A percentile compares a stretch with the other conserved stretches of the same genome.
phyloP scores from a whole-genome alignment of 2,113 vertebrate species.

The Eira barbara region DNA sequence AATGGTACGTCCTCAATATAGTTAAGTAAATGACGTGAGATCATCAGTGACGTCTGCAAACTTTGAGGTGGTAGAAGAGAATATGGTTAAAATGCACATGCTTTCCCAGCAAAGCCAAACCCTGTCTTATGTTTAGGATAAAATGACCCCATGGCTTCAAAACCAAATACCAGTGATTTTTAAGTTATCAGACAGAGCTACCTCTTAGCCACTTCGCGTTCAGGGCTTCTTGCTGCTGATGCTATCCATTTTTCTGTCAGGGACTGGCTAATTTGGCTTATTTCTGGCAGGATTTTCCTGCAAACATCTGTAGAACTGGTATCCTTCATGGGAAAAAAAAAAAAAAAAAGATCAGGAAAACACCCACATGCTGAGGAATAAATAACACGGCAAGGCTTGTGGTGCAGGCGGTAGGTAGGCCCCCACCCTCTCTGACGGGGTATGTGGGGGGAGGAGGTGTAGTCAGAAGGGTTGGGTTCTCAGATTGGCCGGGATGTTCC shows the following conservation, averaged over 20 bases:
- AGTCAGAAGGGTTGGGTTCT: not conserved
- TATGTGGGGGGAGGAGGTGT: not conserved
- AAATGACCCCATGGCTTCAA: not conserved
- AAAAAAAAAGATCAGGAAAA: slow-evolving; percentile 17
- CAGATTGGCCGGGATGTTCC: not conserved
- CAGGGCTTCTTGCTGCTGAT: not conserved
- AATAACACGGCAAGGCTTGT: not conserved
- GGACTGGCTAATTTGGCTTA: slow-evolving; percentile 51
- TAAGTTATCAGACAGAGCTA: not conserved
- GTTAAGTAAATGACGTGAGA: not conserved
- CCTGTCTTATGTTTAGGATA: not conserved
- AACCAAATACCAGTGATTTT: not conserved
- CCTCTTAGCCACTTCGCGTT: slow-evolving; percentile 50
- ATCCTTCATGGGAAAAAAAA: slow-evolving; percentile 42
- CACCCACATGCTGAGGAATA: not conserved
- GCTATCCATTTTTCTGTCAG: slow-evolving; percentile 62
- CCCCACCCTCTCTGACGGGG: not conserved
- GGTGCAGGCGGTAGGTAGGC: too few relatives aligned
- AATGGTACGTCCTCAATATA: not conserved
- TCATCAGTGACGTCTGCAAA: not conserved
- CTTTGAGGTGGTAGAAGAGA: not conserved
- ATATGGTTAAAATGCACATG: not conserved
- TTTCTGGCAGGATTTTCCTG: slow-evolving; percentile 67
- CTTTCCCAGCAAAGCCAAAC: not conserved
- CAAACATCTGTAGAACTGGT: not conserved